Base-by-base conservation (phyloP, 2,888 invertebrate species). In the Nezara viridula region DNA sequence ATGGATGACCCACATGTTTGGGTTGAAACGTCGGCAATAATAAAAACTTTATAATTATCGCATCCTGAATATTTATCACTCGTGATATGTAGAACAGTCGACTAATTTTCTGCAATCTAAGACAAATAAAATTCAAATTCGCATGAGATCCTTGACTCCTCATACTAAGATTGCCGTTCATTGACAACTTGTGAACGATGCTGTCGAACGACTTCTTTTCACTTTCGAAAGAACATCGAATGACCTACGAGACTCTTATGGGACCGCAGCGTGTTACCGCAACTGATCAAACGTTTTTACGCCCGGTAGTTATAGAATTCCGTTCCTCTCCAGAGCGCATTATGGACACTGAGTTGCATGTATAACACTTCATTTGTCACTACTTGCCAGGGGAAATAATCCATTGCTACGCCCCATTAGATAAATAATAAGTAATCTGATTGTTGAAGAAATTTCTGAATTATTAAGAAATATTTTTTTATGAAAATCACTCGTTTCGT, bases 251-350 rank as follows among this genome's bases (percentile, higher is more conserved):
- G 27, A 16, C 60, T 16, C 60, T 5, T 60, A 60, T 21, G 60
- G 60, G 12, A 14, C 27, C 27, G 27, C 27, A 60, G 0, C 60
- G 27, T 27, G 60, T 60, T 60, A 60, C 27, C 27, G 27, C 27
- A 60, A 14, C 60, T 60, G 27, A 60, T 60, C 27, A 60, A 60
- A 60, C 60, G 60, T 60, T 60, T 60, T 60, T 60, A 60, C 60
- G 27, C 27, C 16, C 60, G 60, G 14, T 60, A 60, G 60, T 60
- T 60, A 60, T 27, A 14, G 60, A 60, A 14, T 60, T 60, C 60
- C 27, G 10, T 1, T 14, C 12, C 27, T 27, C 27, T 16, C 27
- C 16, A 16, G 60, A 55, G 4, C 60, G 14, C 60, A 60, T 60
- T 60, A 27, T 27, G 3, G 3, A 27, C 16, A 27, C 60, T 60